phyloP scores from a whole-genome alignment of 2,888 invertebrate genomes.

The Eupithecia inturbata region DNA sequence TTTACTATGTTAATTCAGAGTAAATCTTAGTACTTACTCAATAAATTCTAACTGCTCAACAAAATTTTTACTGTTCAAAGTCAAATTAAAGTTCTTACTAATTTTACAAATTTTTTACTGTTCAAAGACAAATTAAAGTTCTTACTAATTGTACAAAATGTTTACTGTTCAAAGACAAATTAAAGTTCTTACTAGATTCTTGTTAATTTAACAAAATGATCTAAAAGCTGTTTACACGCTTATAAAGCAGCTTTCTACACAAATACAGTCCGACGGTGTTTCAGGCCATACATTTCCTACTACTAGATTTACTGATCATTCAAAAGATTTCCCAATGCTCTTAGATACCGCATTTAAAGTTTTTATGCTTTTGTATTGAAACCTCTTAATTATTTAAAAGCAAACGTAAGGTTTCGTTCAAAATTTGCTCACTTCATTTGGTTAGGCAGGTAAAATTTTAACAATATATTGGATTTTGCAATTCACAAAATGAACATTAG shows the following conservation, averaged over 20 bases:
- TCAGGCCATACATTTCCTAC: slow-evolving; percentile 47
- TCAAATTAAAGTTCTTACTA: background rate
- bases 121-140: background rate
- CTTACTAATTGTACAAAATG: background rate
- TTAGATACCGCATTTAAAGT: slow-evolving; percentile 18
- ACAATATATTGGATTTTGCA: no score
- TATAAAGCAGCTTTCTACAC: slow-evolving; percentile 2
- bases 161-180: background rate
- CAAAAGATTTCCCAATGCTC: slow-evolving; percentile 12
- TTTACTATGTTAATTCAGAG: no score
- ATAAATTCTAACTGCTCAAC: no score
- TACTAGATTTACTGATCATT: slow-evolving; percentile 35
- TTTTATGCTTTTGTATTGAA: slow-evolving; percentile 12
- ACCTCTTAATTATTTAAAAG: background rate
- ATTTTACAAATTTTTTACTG: no score
- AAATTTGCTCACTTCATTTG: background rate
- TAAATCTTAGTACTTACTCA: no score
- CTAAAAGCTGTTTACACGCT: no score
- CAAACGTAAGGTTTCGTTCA: background rate
- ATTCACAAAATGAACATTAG: no score
- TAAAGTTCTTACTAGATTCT: background rate
- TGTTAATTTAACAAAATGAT: background rate
- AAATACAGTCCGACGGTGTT: slow-evolving; percentile 33
- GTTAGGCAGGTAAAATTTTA: background rate
- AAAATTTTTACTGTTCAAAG: background rate